These are phyloP conservation scores for Pipistrellus pipistrellus DNA, from an alignment of 2,797 vertebrate genomes.

Conservation along the genomic window DNA sequence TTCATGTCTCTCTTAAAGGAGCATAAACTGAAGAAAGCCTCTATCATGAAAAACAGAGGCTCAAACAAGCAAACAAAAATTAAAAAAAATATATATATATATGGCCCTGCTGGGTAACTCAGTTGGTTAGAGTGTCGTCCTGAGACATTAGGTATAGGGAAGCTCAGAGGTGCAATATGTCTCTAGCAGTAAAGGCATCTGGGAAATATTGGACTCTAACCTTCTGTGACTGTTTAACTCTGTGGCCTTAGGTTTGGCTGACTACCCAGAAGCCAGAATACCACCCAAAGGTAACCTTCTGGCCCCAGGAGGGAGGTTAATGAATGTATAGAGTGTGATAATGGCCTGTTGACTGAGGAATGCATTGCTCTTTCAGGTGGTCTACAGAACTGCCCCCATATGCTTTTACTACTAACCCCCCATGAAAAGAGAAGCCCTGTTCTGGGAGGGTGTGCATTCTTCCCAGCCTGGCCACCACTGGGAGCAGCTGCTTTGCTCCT, in stretches of 20 bases:
- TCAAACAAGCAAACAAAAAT: not conserved
- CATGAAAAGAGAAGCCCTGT: not conserved
- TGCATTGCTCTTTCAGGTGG: not conserved
- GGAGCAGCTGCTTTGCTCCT: no score
- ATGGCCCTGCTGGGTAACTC: not conserved
- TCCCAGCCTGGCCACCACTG: no score
- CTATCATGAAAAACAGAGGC: not conserved
- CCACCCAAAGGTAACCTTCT: not conserved
- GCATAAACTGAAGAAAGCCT: not conserved
- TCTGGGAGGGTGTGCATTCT: no score
- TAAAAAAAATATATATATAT: not conserved
- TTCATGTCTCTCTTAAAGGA: not conserved
- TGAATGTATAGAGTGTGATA: not conserved
- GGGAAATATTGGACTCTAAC: not conserved
- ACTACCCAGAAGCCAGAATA: not conserved
- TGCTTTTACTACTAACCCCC: not conserved
- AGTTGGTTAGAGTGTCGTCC: not conserved
- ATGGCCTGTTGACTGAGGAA: not conserved
- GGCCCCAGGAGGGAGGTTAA: not conserved
- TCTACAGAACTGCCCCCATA: not conserved
- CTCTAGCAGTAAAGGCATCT: not conserved
- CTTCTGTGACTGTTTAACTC: not conserved
- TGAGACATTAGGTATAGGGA: not conserved
- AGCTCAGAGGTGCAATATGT: not conserved
- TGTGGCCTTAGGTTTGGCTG: not conserved